These are phyloP conservation scores for Halcyon badia DNA, from an alignment of 2,797 vertebrate species.

Conservation along the genomic window DNA sequence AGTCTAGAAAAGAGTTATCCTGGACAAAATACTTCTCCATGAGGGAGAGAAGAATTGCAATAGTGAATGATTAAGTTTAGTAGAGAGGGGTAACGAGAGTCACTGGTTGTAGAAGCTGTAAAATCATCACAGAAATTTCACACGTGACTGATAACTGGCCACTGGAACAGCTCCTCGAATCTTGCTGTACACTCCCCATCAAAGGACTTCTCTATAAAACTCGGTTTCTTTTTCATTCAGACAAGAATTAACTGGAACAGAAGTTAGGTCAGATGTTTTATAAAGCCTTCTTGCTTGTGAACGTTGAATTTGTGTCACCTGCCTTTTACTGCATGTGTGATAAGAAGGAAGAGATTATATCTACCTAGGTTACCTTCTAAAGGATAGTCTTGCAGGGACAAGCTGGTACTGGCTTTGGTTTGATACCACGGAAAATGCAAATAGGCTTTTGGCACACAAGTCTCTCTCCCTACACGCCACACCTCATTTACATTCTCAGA, in stretches of 20 bases:
- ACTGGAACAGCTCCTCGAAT: neutral
- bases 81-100: neutral
- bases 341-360: neutral
- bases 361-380: neutral
- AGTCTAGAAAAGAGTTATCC: neutral
- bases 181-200: neutral
- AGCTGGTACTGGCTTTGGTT: neutral
- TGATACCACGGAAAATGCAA: neutral
- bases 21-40: fast-evolving
- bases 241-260: neutral
- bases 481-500: neutral
- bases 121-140: neutral
- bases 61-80: neutral
- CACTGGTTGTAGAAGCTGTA: neutral
- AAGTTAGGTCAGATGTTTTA: neutral
- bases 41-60: neutral
- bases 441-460: neutral
- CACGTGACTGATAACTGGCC: neutral
- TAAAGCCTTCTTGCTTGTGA: neutral
- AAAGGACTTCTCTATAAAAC: neutral
- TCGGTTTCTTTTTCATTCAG: neutral
- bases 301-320: neutral
- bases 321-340: neutral
- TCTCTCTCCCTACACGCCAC: neutral
- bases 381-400: neutral